These are phyloP conservation scores for Enteromius thamalakanensis DNA, from an alignment of 2,797 vertebrate genomes.

Conservation along the genomic window DNA sequence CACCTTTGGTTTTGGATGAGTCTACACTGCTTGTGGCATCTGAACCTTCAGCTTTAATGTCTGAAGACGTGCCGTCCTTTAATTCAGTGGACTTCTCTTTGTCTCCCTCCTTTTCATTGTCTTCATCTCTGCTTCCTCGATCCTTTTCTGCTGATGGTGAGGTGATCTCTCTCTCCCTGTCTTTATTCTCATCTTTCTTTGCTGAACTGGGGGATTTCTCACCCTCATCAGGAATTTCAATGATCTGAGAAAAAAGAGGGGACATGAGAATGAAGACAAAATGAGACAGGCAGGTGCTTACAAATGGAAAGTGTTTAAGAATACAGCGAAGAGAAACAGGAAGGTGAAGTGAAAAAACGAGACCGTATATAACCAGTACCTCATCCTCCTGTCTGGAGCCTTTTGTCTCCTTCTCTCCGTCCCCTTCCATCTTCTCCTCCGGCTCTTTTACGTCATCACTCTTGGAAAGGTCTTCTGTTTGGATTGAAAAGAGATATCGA, in stretches of 20 bases:
- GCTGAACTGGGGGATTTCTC: slow-evolving; percentile 70
- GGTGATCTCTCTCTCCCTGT: slow-evolving; percentile 58
- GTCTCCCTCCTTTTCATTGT: slow-evolving; percentile 69
- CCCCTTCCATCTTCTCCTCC: slow-evolving; percentile 76
- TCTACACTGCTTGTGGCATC: slow-evolving; percentile 68
- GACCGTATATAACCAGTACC: slow-evolving; percentile 60
- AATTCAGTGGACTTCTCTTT: slow-evolving; percentile 64
- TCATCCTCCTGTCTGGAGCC: slow-evolving; percentile 71
- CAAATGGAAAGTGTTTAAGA: not conserved
- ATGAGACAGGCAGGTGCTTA: slow-evolving; percentile 5
- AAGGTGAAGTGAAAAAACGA: slow-evolving; percentile 3
- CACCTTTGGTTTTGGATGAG: slow-evolving; percentile 75
- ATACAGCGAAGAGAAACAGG: slow-evolving; percentile 6
- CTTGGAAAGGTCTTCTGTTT: slow-evolving; percentile 78
- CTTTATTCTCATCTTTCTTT: slow-evolving; percentile 66
- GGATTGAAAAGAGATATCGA: slow-evolving; percentile 5
- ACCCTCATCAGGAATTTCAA: slow-evolving; percentile 82
- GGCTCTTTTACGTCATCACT: slow-evolving; percentile 75
- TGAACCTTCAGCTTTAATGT: slow-evolving; percentile 70
- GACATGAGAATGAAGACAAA: slow-evolving; percentile 24
- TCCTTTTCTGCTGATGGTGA: slow-evolving; percentile 62
- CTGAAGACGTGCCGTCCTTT: slow-evolving; percentile 66
- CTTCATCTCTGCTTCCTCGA: slow-evolving; percentile 60
- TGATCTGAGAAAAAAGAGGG: slow-evolving; percentile 66
- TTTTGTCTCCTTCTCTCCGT: slow-evolving; percentile 70